Base-by-base conservation (phyloP, 2,888 invertebrate species). In the Pemphredon lugubris region DNA sequence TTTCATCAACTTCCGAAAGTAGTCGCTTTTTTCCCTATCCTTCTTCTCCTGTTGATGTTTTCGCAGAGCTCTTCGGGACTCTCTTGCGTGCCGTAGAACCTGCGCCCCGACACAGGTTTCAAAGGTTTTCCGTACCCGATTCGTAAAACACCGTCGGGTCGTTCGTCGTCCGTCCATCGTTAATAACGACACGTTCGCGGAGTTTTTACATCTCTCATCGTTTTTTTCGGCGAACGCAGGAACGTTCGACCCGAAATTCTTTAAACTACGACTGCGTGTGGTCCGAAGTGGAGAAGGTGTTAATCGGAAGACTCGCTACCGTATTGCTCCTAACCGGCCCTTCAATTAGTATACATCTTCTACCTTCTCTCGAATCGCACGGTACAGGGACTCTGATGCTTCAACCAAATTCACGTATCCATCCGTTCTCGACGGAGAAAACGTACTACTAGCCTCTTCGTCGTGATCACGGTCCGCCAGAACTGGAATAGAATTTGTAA, bases 331-430 rank as follows among this genome's bases (percentile, higher is more conserved):
- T 82, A 79, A 83, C 83, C 83, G 85, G 83, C 86, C 85, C 87
- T 87, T 89, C 89, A 89, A 89, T 89, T 89, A 89, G 88, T 88
- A 86, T 85, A 84, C 85, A 83, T 79, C 76, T 68, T 70, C 77
- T 72, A 68, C 79, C 75, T 71, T 79, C 75, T 45, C 55, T 61
- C 45, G 47, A 69, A 59, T 64, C 61, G 34, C 75, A 65, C 75
- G 71, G 65, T 67, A 53, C 71, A 34, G 64, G 59, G 48, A 53
- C 48, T 55, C 44, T 42, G 57, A 18, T 51, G 59, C 53, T 14
- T 69, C 73, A 34, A 34, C 16, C 61, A 34, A 63, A 74, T 70
- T 66, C 60, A 69, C 63, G 53, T 21, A 50, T 47, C 40, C 32
- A 20, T 30, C 61, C 57, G 61, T 68, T 50, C 55, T 48, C 14